These are phyloP conservation scores for Chesias legatella DNA, from an alignment of 2,888 invertebrate genomes.

Conservation along the genomic window DNA sequence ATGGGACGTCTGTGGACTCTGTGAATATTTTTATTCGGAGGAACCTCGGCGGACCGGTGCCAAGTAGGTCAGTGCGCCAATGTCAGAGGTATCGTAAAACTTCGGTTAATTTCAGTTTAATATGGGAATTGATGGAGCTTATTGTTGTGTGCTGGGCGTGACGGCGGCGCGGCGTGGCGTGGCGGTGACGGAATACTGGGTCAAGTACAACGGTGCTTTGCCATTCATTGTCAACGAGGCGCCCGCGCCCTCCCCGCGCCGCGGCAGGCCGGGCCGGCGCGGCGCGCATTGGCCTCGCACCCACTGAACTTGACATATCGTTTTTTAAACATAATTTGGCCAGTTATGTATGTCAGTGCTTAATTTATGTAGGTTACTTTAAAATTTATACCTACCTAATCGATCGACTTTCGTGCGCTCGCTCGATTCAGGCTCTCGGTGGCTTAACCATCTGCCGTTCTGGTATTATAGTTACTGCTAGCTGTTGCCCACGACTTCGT, in stretches of 20 bases:
- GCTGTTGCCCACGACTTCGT: no score
- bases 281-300: conserved; percentile 62
- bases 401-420: background rate
- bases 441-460: conserved; percentile 25
- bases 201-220: conserved; percentile 79
- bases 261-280: conserved; percentile 39
- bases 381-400: conserved; percentile 7
- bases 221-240: conserved; percentile 73
- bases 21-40: conserved; percentile 58
- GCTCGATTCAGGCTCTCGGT: conserved; percentile 7
- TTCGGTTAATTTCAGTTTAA: conserved; percentile 46
- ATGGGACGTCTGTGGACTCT: conserved; percentile 35
- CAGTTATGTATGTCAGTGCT: conserved; percentile 52
- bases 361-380: conserved; percentile 34
- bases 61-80: conserved; percentile 74
- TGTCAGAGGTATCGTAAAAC: conserved; percentile 66
- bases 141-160: conserved; percentile 48
- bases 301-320: conserved; percentile 74
- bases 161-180: conserved; percentile 56
- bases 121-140: conserved; percentile 37
- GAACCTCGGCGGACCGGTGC: conserved; percentile 49
- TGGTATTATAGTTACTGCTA: conserved; percentile 18
- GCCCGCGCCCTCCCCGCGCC: conserved; percentile 33
- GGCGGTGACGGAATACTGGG: conserved; percentile 68
- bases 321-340: conserved; percentile 60